Evolutionary conservation across 2,797 vertebrate species (phyloP), one percentile per base, ranked within the genome.

Genomic region (Enteromius viviparus): DNA sequence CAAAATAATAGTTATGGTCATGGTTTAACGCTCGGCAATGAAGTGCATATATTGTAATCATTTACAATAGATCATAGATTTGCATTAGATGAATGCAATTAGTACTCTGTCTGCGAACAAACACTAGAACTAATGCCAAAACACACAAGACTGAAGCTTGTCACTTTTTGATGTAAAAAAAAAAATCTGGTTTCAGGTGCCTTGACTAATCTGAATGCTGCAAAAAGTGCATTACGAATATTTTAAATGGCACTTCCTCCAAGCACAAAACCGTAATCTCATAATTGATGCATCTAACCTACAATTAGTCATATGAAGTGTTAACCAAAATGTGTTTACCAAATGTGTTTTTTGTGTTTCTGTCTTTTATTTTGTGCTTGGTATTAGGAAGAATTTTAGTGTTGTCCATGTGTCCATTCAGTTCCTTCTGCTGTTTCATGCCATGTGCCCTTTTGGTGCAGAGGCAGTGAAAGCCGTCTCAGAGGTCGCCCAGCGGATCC

Each of bases 401-500:
- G 47, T 15, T 37, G 34, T 37, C 34, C 34, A 17, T 21, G 53
- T 11, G 29, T 66, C 60, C 19, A n/a, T 65, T 78, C 45, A 69
- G 37, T 76, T 26, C 40, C 49, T 66, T 82, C 76, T 65, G 29
- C 23, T 78, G 45, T 80, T 62, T 84, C 19, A 80, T 45, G 49
- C 70, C 58, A 49, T 42, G 32, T 83, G 76, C 83, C 72, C 32
- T 85, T 80, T 42, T 86, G 49, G 77, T 89, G 0, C 74, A 93
- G 91, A 89, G 83, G 92, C 89, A 0, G 82, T 84, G 60, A 89
- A 89, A 83, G 91, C 86, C 5, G 17, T 93, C 77, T 90, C 90
- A 4, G 89, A 91, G 84, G 91, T 93, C 86, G 91, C 91, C 90
- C 92, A 93, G 88, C 92, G 88, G 84, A 94, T 94, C 90, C 89